Evolutionary conservation across 2,797 vertebrate genomes (phyloP).

Genomic region (Coilia nasus): DNA sequence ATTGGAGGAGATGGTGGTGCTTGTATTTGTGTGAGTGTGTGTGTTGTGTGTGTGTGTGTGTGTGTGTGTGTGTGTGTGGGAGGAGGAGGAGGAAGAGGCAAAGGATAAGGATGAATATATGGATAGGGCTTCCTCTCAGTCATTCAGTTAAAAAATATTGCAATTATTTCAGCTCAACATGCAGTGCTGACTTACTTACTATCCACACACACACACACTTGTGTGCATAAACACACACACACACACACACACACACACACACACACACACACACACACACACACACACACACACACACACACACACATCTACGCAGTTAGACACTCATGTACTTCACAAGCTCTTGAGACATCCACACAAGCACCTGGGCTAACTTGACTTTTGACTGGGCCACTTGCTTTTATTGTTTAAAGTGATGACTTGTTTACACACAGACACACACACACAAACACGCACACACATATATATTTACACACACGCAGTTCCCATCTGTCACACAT

Average conservation of each 20-base stretch:
- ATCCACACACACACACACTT: background rate
- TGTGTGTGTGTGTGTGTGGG: too few species aligned
- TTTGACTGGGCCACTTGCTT: background rate
- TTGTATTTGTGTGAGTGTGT: slow-evolving; percentile 34
- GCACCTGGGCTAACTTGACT: background rate
- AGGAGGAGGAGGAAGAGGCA: too few species aligned
- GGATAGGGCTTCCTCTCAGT: background rate
- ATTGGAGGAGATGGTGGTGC: slow-evolving; percentile 15
- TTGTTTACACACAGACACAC: slow-evolving; percentile 11
- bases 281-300: background rate
- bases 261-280: too few species aligned
- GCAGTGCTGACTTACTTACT: background rate
- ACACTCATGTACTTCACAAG: background rate
- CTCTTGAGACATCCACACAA: background rate
- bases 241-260: too few species aligned
- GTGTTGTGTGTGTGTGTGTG: slow-evolving; percentile 1
- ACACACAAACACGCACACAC: slow-evolving; percentile 3
- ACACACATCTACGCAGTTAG: background rate
- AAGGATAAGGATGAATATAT: too few species aligned
- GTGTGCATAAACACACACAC: too few species aligned
- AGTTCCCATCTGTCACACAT: slow-evolving; percentile 1
- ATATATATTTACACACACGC: slow-evolving; percentile 19
- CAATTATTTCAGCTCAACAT: slow-evolving; percentile 26
- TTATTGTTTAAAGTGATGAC: background rate
- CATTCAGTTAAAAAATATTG: slow-evolving; percentile 16